Base-by-base conservation (phyloP, 2,888 invertebrate species). In the Dynastes grantii region DNA sequence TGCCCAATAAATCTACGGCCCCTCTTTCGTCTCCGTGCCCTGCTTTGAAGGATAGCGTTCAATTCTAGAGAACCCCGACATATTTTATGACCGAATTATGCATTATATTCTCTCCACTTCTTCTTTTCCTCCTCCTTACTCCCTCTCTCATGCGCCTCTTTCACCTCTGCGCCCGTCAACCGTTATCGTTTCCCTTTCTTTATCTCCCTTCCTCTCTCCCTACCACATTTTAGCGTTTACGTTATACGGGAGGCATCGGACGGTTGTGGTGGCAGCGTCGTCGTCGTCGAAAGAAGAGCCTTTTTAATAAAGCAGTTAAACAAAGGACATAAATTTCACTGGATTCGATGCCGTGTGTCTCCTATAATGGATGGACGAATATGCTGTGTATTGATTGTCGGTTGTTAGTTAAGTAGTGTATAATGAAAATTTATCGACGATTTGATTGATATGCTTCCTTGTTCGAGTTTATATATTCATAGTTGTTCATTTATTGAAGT, bases 1-100 rank as follows among this genome's bases (percentile, higher is more conserved):
- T 92, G 93, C 92, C 92, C 92, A 92, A 93, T 93, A 93, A 93
- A 93, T 93, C 93, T 93, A 90, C 73, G 85, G 87, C 86, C 90
- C 85, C 84, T 84, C 86, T 85, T 88, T 89, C 89, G 89, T 90
- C 90, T 89, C 88, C 83, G 83, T 85, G 85, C 85, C 85, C 85
- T 61, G 87, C 89, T 89, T 89, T 90, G 90, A 90, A 89, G 89
- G 92, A 92, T 92, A 92, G 92, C 92, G 92, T 92, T 92, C 92
- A 92, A 92, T 92, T 92, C 92, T 91, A 90, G 90, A 90, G 89
- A 89, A 77, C 89, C 89, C 91, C 90, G 91, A 89, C 89, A 92
- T 92, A 92, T 92, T 92, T 92, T 92, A 92, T 91, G 92, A 91
- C 91, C 92, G 91, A 92, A 92, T 92, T 92, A 92, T 92, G 89